phyloP scores from a whole-genome alignment of 2,888 invertebrate species.

The Galeruca laticollis region DNA sequence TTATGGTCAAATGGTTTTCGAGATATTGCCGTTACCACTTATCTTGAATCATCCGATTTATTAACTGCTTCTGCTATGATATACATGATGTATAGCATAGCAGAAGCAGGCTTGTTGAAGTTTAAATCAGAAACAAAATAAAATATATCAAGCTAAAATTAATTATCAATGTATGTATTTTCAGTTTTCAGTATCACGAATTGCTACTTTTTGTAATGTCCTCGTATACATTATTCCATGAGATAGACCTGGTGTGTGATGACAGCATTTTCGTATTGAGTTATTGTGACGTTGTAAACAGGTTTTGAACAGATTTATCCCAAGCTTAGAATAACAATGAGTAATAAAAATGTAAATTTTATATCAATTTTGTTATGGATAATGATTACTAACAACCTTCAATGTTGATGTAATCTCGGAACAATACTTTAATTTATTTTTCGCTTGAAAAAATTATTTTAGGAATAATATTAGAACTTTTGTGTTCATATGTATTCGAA shows the following conservation, averaged over 20 bases:
- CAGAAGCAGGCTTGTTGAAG: no score
- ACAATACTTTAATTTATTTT: slow-evolving; percentile 10
- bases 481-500: no score
- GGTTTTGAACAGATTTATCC: background rate
- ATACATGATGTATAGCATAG: no score
- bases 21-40: no score
- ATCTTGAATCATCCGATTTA: no score
- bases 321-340: background rate
- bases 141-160: no score
- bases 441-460: slow-evolving; percentile 10
- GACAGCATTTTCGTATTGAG: background rate
- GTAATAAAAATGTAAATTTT: slow-evolving; percentile 3
- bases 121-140: no score
- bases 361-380: slow-evolving; percentile 9
- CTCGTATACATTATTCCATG: background rate
- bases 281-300: background rate
- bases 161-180: no score
- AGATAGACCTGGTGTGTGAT: background rate
- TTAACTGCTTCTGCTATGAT: no score
- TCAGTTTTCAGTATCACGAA: no score
- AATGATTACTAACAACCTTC: slow-evolving; percentile 6
- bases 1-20: no score
- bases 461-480: background rate
- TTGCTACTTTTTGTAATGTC: no score
- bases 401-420: background rate